These are phyloP conservation scores for Tetrapedia diversipes DNA, from an alignment of 2,888 invertebrate genomes.

Conservation along the genomic window DNA sequence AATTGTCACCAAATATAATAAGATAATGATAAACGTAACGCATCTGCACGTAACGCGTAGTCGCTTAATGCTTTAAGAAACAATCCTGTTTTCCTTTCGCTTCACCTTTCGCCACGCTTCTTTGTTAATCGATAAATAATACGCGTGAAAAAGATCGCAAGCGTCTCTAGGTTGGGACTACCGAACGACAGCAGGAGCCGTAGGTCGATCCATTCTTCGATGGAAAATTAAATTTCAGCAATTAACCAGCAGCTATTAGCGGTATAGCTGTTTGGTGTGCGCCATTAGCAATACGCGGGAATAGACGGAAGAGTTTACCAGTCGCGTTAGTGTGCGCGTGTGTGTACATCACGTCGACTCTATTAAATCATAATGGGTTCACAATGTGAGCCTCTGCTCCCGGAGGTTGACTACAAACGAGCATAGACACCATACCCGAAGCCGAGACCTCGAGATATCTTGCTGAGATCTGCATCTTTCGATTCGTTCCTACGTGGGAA, in stretches of 20 bases:
- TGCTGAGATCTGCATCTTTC: conserved; percentile 41
- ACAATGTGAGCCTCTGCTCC: conserved; percentile 77
- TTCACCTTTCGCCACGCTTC: no score
- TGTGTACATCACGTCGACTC: conserved; percentile 73
- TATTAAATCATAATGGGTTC: conserved; percentile 80
- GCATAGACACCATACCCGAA: conserved; percentile 69
- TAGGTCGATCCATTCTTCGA: conserved; percentile 48
- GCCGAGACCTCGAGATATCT: conserved; percentile 64
- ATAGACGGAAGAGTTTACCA: conserved; percentile 71
- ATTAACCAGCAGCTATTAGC: conserved; percentile 74
- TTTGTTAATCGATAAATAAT: background rate
- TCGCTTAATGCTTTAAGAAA: background rate
- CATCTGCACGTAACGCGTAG: no score
- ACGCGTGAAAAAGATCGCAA: background rate
- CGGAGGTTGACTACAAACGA: conserved; percentile 73
- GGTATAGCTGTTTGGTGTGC: conserved; percentile 69
- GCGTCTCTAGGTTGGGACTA: background rate
- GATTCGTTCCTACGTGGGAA: conserved; percentile 11
- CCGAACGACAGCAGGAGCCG: conserved; percentile 4
- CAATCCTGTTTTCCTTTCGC: background rate
- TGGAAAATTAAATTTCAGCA: conserved; percentile 70
- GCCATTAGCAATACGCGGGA: conserved; percentile 73
- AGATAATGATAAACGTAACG: background rate
- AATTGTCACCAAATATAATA: background rate
- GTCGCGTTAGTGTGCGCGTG: conserved; percentile 68